Evolutionary conservation across 2,888 invertebrate genomes (phyloP), one percentile per base, ranked within the genome.

Genomic region (Mythimna loreyi): DNA sequence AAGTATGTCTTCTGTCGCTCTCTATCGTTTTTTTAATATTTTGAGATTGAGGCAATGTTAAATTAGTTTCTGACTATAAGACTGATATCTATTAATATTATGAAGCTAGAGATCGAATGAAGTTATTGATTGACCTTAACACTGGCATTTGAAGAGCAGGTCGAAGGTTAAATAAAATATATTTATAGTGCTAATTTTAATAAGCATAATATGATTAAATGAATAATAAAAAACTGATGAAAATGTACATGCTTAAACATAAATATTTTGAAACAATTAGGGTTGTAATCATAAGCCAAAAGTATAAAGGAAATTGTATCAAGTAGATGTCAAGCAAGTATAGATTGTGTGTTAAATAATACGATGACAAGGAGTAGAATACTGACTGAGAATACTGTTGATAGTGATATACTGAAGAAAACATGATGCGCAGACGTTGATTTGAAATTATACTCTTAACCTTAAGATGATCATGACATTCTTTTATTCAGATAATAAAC

Each of bases 101-200:
- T 40, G 19, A 40, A 25, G 45, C 36, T 50, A 25, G 33, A 59
- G 25, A 60, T 53, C 2, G 49, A 58, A 59, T 52, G 55, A 60
- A 47, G 23, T 59, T 82, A 85, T 84, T 79, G 81, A 84, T 86
- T 74, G 85, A 86, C 85, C 85, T 86, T 87, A 83, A 82, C 85
- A 83, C 67, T 89, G 87, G 72, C 86, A 87, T 89, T 87, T 88
- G 67, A 81, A 82, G 72, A 75, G 47, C 67, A 72, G 74, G 75
- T 67, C 68, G 64, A 75, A 82, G 71, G 72, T 76, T 33, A n/a
- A 58, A 64, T 19, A n/a, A 25, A 50, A 57, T 13, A 19, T 83
- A 83, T 74, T 71, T 56, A 72, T 69, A 82, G 64, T 47, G 23
- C 9, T 68, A 19, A 61, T 64, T 53, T 60, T 65, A 36, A 72